A percentile compares a stretch with the other conserved stretches of the same genome.
Conservation (phyloP, 2,888 invertebrate genomes). For the Zhengitettix transpicula region DNA sequence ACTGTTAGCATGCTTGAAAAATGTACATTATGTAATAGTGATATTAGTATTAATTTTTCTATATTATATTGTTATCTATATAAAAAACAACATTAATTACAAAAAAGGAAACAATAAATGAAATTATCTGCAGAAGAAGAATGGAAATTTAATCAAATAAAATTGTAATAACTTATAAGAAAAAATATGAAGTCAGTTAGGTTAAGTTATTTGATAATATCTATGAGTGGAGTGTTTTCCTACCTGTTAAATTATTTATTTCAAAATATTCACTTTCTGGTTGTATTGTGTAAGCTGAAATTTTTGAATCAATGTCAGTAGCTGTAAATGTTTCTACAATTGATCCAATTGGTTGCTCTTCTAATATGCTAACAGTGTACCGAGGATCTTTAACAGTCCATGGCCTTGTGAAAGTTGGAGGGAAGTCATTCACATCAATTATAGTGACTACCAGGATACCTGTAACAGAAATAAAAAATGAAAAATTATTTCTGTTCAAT, state of each 20-base stretch:
- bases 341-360: slow-evolving; percentile 69
- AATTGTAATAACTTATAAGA: no score
- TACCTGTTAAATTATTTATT: slow-evolving; percentile 65
- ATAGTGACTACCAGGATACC: slow-evolving; percentile 44
- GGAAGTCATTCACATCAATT: slow-evolving; percentile 38
- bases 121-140: no score
- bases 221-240: no score
- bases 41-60: no score
- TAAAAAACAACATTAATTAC: no score
- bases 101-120: no score
- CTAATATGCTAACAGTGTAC: slow-evolving; percentile 49
- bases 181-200: no score
- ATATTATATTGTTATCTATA: no score
- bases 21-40: no score
- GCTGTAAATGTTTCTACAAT: slow-evolving; percentile 61
- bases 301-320: slow-evolving; percentile 66
- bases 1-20: no score
- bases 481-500: neutral
- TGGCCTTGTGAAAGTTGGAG: slow-evolving; percentile 47
- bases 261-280: slow-evolving; percentile 56
- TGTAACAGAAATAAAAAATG: slow-evolving; percentile 17
- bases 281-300: slow-evolving; percentile 53
- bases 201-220: no score
- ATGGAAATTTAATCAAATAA: no score
- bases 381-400: slow-evolving; percentile 49